phyloP scores from a whole-genome alignment of 2,888 invertebrate species.

The Strigamia crassipes region DNA sequence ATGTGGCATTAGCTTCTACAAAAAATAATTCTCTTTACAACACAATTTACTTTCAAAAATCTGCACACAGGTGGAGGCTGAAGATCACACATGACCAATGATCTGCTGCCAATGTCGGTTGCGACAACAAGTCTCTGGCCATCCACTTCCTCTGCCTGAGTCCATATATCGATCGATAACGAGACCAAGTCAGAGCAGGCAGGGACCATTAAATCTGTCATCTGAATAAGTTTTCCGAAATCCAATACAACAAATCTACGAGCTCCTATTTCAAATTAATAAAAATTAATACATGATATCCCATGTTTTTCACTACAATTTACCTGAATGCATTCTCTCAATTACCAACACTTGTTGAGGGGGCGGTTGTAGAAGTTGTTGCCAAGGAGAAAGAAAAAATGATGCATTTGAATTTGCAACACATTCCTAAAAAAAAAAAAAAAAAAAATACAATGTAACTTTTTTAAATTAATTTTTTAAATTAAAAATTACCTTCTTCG shows the following conservation, averaged over 20 bases:
- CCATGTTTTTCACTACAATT: not conserved
- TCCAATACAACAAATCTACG: slow-evolving; percentile 89
- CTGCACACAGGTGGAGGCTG: slow-evolving; percentile 88
- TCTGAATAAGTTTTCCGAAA: slow-evolving; percentile 81
- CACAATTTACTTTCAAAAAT: slow-evolving; percentile 77
- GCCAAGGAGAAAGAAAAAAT: slow-evolving; percentile 68
- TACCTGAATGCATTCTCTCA: slow-evolving; percentile 85
- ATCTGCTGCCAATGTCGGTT: slow-evolving; percentile 83
- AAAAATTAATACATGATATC: not conserved
- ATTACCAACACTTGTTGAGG: slow-evolving; percentile 82
- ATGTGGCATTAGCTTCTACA: not conserved
- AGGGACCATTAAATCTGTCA: slow-evolving; percentile 74
- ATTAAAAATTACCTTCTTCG: not conserved
- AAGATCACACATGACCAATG: slow-evolving; percentile 83
- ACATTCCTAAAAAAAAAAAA: not conserved
- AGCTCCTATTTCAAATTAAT: slow-evolving; percentile 65
- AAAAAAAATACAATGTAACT: not conserved
- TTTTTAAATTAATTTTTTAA: not conserved
- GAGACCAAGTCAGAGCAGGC: slow-evolving; percentile 67
- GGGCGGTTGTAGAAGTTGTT: slow-evolving; percentile 76
- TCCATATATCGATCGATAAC: slow-evolving; percentile 87
- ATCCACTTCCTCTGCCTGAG: slow-evolving; percentile 82
- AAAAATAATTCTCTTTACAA: not conserved
- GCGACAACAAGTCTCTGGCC: slow-evolving; percentile 81
- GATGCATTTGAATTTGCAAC: slow-evolving; percentile 4